A percentile compares a stretch with the other conserved stretches of the same genome.
phyloP scores from a whole-genome alignment of 2,888 invertebrate species.

The Luperina nickerlii region DNA sequence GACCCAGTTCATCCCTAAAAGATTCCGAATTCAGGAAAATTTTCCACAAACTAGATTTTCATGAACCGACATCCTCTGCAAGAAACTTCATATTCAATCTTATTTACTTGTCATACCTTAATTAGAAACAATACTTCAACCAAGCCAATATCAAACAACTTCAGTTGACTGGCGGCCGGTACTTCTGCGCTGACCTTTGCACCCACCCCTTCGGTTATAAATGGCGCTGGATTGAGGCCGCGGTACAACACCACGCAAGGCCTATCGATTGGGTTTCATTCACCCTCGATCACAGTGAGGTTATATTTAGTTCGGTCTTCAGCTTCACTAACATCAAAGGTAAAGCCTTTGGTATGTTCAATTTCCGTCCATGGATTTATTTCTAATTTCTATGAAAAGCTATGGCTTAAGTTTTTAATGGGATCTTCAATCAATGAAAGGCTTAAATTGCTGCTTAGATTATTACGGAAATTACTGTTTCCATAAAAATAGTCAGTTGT shows the following conservation, averaged over 20 bases:
- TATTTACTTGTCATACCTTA: background rate
- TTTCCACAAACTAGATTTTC: background rate
- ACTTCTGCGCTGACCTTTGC: constrained; percentile 44
- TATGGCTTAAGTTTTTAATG: background rate
- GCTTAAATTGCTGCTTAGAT: background rate
- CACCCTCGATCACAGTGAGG: constrained; percentile 48
- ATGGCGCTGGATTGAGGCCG: constrained; percentile 33
- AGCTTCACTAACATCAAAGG: constrained; percentile 12
- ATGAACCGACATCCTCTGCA: background rate
- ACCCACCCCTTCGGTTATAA: constrained; percentile 45
- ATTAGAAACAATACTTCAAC: constrained; percentile 1
- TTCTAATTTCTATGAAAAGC: constrained; percentile 1
- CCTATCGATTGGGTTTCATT: constrained; percentile 56
- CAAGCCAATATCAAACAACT: constrained; percentile 5
- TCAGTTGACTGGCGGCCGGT: constrained; percentile 18
- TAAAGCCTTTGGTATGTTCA: constrained; percentile 9
- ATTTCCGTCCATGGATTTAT: background rate
- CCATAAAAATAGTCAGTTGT: background rate
- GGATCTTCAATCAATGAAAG: background rate
- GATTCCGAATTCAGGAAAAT: background rate
- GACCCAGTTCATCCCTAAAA: background rate
- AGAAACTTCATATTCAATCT: background rate
- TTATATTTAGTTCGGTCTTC: constrained; percentile 38
- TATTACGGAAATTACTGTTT: background rate
- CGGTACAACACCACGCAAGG: constrained; percentile 35